Evolutionary conservation across 2,888 invertebrate genomes (phyloP), one percentile per base, ranked within the genome.

Genomic region (Liopterus haemorrhoidalis): DNA sequence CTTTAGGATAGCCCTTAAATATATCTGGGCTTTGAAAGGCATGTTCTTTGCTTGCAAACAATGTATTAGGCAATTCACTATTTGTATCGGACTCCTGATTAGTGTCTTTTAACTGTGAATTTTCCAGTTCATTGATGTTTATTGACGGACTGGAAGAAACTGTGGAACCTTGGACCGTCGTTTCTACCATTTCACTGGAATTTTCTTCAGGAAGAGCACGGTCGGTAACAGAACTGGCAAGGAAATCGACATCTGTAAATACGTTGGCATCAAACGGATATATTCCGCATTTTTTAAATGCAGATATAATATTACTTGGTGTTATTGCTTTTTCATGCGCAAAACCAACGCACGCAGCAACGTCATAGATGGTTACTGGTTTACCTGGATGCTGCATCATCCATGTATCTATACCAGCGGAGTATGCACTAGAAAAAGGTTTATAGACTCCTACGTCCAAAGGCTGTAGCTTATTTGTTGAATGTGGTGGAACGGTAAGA

Each of bases 401-500:
- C 62, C 63, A 66, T 9, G 56, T 53, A 49, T 65, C 61, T 18
- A 60, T 54, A 20, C 61, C 59, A 19, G 55, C 52, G 46, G 57
- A 55, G 43, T 59, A 59, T 48, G 46, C 53, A 16, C 49, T 49
- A 46, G 61, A 57, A 22, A 61, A 58, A 2, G 58, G 58, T 6
- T 53, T 57, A 48, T 52, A 62, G 11, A 59, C 48, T 15, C 54
- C 41, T 38, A 57, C 36, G 50, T 59, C 59, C 12, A 62, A 45
- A n/a, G 65, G 66, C 48, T 69, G 67, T 21, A 67, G 42, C 49
- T 62, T 66, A 47, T 64, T 61, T 25, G 59, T 60, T 41, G 60
- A 64, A 53, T 69, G 65, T 18, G 65, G 62, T 19, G 64, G 65
- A 38, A 69, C 56, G n/a, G 64, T 64, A 15, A 68, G 46, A 51